Conservation (phyloP, 2,113 vertebrate genomes). For the Porphyrio hochstetteri region DNA sequence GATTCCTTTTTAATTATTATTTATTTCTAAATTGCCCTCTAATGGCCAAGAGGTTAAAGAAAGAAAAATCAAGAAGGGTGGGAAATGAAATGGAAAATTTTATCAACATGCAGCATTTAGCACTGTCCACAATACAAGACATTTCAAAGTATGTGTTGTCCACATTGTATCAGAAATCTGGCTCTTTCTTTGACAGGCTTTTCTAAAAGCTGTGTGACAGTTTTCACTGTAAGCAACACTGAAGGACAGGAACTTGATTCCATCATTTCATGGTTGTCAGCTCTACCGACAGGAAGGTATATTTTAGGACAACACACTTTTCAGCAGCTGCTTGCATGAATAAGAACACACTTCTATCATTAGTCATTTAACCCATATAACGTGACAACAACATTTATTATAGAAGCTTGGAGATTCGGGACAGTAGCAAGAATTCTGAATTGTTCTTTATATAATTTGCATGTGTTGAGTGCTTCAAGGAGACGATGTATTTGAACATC, state of each 20-base stretch:
- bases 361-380: constrained; percentile 65
- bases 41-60: neutral
- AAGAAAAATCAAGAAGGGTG: neutral
- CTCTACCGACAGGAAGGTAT: constrained; percentile 72
- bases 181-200: constrained; percentile 28
- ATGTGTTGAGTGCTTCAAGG: constrained; percentile 36
- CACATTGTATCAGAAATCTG: neutral
- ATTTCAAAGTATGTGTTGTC: neutral
- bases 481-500: neutral
- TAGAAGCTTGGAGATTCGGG: neutral
- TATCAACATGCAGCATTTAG: neutral
- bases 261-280: constrained; percentile 76
- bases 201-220: constrained; percentile 63
- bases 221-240: constrained; percentile 62
- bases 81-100: constrained; percentile 6
- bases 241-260: constrained; percentile 72
- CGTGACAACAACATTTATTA: constrained; percentile 69
- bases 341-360: constrained; percentile 62
- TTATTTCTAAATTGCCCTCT: neutral
- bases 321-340: constrained; percentile 69
- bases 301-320: constrained; percentile 76
- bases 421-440: constrained; percentile 55
- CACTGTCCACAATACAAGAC: neutral
- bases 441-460: constrained; percentile 17
- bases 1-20: neutral